Percentiles rank a stretch among this genome's conserved stretches.
Evolutionary conservation across 2,113 vertebrate genomes (phyloP).

Genomic region (Channa maculata): DNA sequence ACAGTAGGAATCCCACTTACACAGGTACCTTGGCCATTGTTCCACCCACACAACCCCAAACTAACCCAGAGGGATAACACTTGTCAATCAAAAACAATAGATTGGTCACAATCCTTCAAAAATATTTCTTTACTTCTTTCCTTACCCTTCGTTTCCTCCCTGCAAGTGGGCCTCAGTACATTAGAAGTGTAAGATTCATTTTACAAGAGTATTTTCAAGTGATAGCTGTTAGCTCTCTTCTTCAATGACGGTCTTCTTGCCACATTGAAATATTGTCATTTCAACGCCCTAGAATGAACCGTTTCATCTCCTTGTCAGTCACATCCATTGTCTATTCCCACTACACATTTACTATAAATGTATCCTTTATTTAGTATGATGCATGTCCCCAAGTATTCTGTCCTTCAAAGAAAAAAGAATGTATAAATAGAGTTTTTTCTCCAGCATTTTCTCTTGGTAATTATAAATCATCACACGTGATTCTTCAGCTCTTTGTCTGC

Average conservation of each 20-base stretch:
- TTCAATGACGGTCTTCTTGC: slow-evolving; percentile 46
- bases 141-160: slow-evolving; percentile 30
- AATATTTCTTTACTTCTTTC: slow-evolving; percentile 52
- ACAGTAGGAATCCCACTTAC: slow-evolving; percentile 41
- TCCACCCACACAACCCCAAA: slow-evolving; percentile 56
- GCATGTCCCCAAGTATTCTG: slow-evolving; percentile 13
- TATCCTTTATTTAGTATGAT: slow-evolving; percentile 29
- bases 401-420: slow-evolving; percentile 34
- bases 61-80: slow-evolving; percentile 62
- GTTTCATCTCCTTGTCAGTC: slow-evolving; percentile 74
- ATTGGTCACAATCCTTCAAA: slow-evolving; percentile 53
- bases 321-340: slow-evolving; percentile 44
- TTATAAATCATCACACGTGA: slow-evolving; percentile 17
- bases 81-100: slow-evolving; percentile 68
- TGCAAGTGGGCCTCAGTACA: slow-evolving; percentile 54
- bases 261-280: slow-evolving; percentile 68
- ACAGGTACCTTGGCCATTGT: slow-evolving; percentile 19
- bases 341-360: neutral
- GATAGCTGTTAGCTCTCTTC: slow-evolving; percentile 61
- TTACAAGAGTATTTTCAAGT: slow-evolving; percentile 48
- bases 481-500: slow-evolving; percentile 20
- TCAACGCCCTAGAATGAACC: slow-evolving; percentile 58
- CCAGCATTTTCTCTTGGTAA: slow-evolving; percentile 34
- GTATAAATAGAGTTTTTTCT: slow-evolving; percentile 36
- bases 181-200: slow-evolving; percentile 74